A percentile compares a stretch with the other conserved stretches of the same genome.
These are phyloP conservation scores for Harlomillsia oculata DNA, from an alignment of 1,140 invertebrate genomes.

Conservation along the genomic window DNA sequence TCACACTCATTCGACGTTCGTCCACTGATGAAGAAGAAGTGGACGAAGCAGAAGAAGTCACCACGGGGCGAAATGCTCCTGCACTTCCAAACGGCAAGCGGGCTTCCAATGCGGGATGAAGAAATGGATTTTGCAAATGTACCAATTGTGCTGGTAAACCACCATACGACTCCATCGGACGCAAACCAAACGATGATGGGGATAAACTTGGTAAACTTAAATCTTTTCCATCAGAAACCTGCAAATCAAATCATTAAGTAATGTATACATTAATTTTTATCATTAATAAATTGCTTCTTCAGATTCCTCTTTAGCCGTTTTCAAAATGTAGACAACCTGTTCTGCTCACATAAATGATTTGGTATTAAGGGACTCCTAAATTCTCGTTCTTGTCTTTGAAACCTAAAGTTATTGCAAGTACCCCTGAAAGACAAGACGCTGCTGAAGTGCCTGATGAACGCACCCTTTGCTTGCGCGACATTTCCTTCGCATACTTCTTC, in stretches of 20 bases:
- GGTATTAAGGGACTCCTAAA: too few relatives aligned
- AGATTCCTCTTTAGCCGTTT: background rate
- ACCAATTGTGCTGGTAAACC: conserved; percentile 48
- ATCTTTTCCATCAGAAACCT: conserved; percentile 32
- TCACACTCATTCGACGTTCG: conserved; percentile 32
- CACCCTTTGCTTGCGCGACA: too few relatives aligned
- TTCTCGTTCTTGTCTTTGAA: too few relatives aligned
- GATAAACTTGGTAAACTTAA: conserved; percentile 32
- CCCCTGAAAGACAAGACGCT: background rate
- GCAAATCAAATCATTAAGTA: background rate
- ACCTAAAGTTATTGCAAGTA: too few relatives aligned
- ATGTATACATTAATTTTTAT: background rate
- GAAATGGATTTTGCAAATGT: conserved; percentile 47
- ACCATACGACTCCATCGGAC: conserved; percentile 48
- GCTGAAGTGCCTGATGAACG: too few relatives aligned
- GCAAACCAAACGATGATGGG: conserved; percentile 47
- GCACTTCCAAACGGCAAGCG: conserved; percentile 40
- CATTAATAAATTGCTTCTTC: background rate
- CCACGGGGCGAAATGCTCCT: conserved; percentile 40
- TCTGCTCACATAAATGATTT: too few relatives aligned
- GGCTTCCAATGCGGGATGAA: conserved; percentile 38
- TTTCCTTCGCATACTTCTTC: too few relatives aligned
- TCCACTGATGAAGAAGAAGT: conserved; percentile 10
- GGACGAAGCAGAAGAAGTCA: conserved; percentile 37
- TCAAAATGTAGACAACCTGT: too few relatives aligned